phyloP scores from a whole-genome alignment of 2,888 invertebrate species.

The Temnothorax ravouxi region DNA sequence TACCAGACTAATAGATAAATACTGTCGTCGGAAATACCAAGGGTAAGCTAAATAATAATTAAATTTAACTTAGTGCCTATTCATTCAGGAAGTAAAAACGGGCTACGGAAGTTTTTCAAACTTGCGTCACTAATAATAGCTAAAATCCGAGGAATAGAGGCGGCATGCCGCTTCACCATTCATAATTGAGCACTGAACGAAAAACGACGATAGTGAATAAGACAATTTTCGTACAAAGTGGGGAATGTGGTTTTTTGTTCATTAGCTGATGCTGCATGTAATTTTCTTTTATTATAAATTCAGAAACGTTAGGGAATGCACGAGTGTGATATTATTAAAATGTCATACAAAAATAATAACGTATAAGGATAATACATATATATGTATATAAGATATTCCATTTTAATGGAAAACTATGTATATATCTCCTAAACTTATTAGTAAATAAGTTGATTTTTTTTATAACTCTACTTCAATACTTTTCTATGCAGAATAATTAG shows the following conservation, averaged over 20 bases:
- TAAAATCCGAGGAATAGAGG: background rate
- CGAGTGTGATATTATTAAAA: background rate
- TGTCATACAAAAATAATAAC: background rate
- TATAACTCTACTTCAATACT: too few relatives aligned
- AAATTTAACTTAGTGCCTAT: background rate
- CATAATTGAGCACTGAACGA: background rate
- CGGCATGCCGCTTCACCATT: background rate
- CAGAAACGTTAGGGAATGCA: background rate
- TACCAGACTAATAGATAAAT: background rate
- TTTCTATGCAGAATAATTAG: too few relatives aligned
- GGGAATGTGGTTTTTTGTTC: background rate
- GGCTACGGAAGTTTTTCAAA: background rate
- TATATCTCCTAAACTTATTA: too few relatives aligned
- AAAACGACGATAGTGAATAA: background rate
- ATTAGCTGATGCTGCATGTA: background rate
- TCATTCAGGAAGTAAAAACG: background rate
- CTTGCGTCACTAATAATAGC: background rate
- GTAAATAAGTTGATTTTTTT: background rate
- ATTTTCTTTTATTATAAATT: background rate
- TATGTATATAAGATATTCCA: background rate
- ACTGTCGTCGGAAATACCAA: background rate
- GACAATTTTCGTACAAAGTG: slow-evolving; percentile 1
- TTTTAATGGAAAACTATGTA: too few relatives aligned
- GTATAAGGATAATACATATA: background rate
- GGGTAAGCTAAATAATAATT: slow-evolving; percentile 13